phyloP scores from a whole-genome alignment of 37 sponge, comb jelly and placozoan species.

The Chondrilla cf. caribensis region DNA sequence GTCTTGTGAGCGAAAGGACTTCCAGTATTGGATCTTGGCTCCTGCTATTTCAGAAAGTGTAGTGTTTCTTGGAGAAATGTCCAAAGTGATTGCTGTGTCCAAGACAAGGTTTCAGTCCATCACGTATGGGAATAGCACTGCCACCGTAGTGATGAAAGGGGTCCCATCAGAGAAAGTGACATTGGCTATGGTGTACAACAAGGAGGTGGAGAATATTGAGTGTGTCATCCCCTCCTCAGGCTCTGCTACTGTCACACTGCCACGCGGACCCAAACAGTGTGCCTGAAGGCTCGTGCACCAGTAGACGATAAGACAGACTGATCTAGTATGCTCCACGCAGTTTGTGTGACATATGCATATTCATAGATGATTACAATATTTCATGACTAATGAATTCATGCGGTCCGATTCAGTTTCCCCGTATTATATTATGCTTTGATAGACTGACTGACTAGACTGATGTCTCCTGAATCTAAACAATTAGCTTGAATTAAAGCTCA shows the following conservation, averaged over 20 bases:
- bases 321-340: no score
- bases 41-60: conserved; percentile 26
- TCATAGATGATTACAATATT: no score
- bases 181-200: conserved; percentile 18
- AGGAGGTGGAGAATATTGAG: background rate
- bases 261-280: no score
- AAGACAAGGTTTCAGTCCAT: conserved; percentile 31
- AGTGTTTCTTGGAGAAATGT: conserved; percentile 68
- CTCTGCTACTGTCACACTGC: background rate
- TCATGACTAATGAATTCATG: no score
- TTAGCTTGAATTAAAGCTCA: no score
- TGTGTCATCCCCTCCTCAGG: conserved; percentile 50
- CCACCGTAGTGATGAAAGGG: conserved; percentile 36
- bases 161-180: conserved; percentile 54
- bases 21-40: conserved; percentile 53
- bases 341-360: no score
- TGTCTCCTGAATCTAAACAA: no score
- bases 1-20: conserved; percentile 38
- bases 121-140: background rate
- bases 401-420: no score
- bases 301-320: no score
- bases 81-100: conserved; percentile 61
- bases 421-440: no score
- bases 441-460: no score
- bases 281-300: no score